Evolutionary conservation across 2,888 invertebrate genomes (phyloP).

Genomic region (Poecilus cupreus): DNA sequence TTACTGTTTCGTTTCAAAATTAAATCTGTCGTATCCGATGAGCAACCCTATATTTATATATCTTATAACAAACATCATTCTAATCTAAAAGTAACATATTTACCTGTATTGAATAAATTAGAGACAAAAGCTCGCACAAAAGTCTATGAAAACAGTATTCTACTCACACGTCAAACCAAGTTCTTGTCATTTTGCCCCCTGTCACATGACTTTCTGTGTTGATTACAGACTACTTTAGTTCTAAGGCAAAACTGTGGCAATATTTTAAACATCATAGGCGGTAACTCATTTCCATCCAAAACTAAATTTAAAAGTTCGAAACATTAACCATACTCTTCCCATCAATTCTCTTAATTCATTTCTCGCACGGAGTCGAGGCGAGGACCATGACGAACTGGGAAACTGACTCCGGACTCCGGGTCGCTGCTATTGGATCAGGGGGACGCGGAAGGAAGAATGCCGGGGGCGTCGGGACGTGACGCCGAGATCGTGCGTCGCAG

Average conservation of each 20-base stretch:
- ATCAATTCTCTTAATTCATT: conserved; percentile 32
- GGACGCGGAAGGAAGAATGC: neutral
- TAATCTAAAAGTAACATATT: no score
- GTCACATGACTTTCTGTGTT: no score
- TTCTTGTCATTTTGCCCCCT: no score
- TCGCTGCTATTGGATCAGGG: neutral
- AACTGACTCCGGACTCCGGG: neutral
- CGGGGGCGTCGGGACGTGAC: conserved; percentile 26
- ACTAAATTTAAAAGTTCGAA: conserved; percentile 43
- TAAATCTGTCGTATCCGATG: no score
- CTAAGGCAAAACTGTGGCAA: neutral
- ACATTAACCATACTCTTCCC: conserved; percentile 37
- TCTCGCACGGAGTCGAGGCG: neutral
- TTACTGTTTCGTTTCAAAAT: no score
- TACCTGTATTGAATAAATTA: no score
- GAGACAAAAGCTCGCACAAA: no score
- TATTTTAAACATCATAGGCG: neutral
- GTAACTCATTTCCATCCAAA: conserved; percentile 24
- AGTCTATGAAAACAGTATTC: no score
- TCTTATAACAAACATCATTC: no score
- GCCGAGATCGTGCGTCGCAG: conserved; percentile 37
- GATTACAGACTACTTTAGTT: no score
- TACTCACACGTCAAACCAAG: no score
- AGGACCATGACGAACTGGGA: neutral
- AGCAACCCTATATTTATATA: no score